Evolutionary conservation across 2,888 invertebrate genomes (phyloP).

Genomic region (Lasioglossum vierecki): DNA sequence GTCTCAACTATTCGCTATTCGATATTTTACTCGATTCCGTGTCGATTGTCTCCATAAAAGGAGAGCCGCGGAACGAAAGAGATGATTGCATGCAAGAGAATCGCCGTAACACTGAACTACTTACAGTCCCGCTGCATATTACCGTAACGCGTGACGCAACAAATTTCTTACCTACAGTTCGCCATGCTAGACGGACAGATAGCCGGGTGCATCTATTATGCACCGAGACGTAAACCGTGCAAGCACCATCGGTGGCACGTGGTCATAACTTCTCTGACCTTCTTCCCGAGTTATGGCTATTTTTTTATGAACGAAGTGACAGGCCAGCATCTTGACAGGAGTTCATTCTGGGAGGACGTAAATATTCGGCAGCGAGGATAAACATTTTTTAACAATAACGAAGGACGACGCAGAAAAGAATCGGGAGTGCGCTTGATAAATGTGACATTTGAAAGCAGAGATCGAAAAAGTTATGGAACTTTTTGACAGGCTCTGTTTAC

Average conservation of each 20-base stretch:
- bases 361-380: not conserved
- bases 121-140: constrained; percentile 28
- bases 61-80: constrained; percentile 31
- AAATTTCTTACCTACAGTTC: constrained; percentile 30
- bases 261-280: constrained; percentile 10
- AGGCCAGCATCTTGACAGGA: not conserved
- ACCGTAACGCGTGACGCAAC: constrained; percentile 38
- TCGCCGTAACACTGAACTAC: constrained; percentile 53
- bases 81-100: constrained; percentile 34
- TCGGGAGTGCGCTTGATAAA: not conserved
- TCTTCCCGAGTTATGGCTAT: not conserved
- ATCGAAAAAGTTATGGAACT: not conserved
- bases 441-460: not conserved
- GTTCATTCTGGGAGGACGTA: not conserved
- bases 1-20: not conserved
- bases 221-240: not conserved
- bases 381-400: not conserved
- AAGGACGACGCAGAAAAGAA: not conserved
- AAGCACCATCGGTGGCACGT: not conserved
- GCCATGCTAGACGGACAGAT: not conserved
- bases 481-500: not conserved
- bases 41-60: constrained; percentile 52
- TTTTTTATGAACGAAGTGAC: not conserved
- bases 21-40: constrained; percentile 29
- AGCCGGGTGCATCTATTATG: constrained; percentile 12